Base-by-base conservation (phyloP, 2,888 invertebrate genomes). In the Nesidiocoris tenuis region DNA sequence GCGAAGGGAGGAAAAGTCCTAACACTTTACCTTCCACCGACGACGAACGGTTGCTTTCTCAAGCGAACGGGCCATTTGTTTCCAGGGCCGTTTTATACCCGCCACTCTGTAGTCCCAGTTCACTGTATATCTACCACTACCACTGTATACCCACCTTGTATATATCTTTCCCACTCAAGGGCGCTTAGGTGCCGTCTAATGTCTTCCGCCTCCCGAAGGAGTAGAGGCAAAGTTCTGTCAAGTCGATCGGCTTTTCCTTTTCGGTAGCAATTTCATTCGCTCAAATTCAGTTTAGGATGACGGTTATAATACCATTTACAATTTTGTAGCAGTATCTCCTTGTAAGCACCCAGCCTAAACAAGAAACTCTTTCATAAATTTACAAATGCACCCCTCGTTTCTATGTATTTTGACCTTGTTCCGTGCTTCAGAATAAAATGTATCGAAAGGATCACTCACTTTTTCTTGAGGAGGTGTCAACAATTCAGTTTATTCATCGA, bases 61-160 rank as follows among this genome's bases (percentile, higher is more conserved):
- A 61, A 61, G 61, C 21, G 21, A 21, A 18, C 21, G 61, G 19
- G 19, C 61, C 61, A 61, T 61, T 61, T 21, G 61, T 61, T 61
- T 61, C 61, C 21, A 2, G 61, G 21, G 18, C 19, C 21, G 19
- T 61, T 61, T 61, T 61, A 61, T 61, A 21, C 21, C 18, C 21
- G 61, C 2, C 19, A n/a, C n/a, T n/a, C n/a, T n/a, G n/a, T n/a
- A n/a, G n/a, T n/a, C n/a, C n/a, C n/a, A n/a, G n/a, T n/a, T n/a
- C n/a, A n/a, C n/a, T n/a, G n/a, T n/a, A n/a, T n/a, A n/a, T n/a
- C n/a, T n/a, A n/a, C n/a, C 61, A 61, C 17, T 61, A 7, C 39
- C 39, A 39, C 5, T 39, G 12, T 39, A 39, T 39, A 39, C 12
- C 39, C 12, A 39, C 39, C 39, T 39, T 3, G 39, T 39, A 12